Evolutionary conservation across 2,113 vertebrate genomes (phyloP).

Genomic region (Sander lucioperca): DNA sequence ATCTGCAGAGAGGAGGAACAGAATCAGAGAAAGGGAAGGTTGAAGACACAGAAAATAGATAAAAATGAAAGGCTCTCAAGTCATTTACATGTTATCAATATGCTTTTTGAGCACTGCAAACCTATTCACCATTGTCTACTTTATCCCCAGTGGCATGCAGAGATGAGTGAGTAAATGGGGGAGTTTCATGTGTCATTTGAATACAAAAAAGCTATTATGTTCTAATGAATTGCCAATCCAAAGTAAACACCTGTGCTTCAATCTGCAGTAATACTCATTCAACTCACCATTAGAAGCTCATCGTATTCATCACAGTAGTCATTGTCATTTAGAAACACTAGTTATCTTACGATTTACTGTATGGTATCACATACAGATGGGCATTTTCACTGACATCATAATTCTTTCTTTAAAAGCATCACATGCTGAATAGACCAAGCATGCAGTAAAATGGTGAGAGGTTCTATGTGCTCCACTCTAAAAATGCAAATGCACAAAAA

Average conservation of each 20-base stretch:
- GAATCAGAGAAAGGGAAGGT: conserved; percentile 4
- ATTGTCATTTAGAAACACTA: conserved; percentile 38
- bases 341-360: conserved; percentile 12
- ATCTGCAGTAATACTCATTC: conserved; percentile 43
- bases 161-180: conserved; percentile 21
- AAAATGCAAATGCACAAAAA: not conserved
- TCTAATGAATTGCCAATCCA: conserved; percentile 59
- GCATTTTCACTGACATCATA: conserved; percentile 11
- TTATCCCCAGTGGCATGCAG: conserved; percentile 11
- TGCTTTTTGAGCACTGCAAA: conserved; percentile 1
- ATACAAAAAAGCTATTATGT: conserved; percentile 45
- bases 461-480: not conserved
- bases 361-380: conserved; percentile 21
- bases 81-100: conserved; percentile 28
- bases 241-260: conserved; percentile 61
- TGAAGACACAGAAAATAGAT: conserved; percentile 20
- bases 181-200: conserved; percentile 45
- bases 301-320: conserved; percentile 24
- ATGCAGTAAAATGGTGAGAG: not conserved
- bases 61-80: conserved; percentile 2
- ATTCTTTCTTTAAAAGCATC: conserved; percentile 33
- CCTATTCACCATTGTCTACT: conserved; percentile 17
- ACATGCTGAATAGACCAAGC: conserved; percentile 1
- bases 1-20: conserved; percentile 81
- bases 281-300: conserved; percentile 44